A percentile compares a stretch with the other conserved stretches of the same genome.
Evolutionary conservation across 2,888 invertebrate genomes (phyloP).

Genomic region (Diadegma fenestrale): DNA sequence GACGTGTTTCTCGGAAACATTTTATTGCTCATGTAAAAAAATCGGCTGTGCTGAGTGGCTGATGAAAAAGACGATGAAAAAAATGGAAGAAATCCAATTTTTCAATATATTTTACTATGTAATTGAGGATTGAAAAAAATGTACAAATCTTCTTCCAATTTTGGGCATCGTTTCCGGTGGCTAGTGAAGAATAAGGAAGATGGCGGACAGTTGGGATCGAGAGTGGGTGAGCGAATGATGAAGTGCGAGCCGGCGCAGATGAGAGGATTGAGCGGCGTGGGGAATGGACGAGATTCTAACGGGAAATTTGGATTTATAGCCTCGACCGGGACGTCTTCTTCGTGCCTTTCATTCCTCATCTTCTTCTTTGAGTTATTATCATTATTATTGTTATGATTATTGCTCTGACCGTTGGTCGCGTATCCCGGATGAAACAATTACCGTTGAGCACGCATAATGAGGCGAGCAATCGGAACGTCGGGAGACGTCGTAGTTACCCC

Average conservation of each 20-base stretch:
- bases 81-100: background rate
- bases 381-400: constrained; percentile 38
- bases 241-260: background rate
- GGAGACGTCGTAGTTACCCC: constrained; percentile 72
- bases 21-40: background rate
- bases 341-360: background rate
- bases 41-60: background rate
- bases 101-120: background rate
- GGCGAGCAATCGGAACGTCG: constrained; percentile 57
- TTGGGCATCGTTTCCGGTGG: background rate
- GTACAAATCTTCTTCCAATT: background rate
- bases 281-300: constrained; percentile 52
- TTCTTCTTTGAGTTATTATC: constrained; percentile 27
- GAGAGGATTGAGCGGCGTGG: constrained; percentile 1
- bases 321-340: constrained; percentile 23
- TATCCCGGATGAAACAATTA: constrained; percentile 79
- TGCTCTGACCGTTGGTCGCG: constrained; percentile 37
- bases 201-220: background rate
- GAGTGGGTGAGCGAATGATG: background rate
- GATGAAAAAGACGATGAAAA: background rate
- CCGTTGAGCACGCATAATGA: constrained; percentile 71
- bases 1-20: background rate
- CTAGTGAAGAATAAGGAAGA: background rate
- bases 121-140: background rate
- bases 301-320: constrained; percentile 64